These are phyloP conservation scores for Poecilus cupreus DNA, from an alignment of 2,888 invertebrate species.

Conservation along the genomic window DNA sequence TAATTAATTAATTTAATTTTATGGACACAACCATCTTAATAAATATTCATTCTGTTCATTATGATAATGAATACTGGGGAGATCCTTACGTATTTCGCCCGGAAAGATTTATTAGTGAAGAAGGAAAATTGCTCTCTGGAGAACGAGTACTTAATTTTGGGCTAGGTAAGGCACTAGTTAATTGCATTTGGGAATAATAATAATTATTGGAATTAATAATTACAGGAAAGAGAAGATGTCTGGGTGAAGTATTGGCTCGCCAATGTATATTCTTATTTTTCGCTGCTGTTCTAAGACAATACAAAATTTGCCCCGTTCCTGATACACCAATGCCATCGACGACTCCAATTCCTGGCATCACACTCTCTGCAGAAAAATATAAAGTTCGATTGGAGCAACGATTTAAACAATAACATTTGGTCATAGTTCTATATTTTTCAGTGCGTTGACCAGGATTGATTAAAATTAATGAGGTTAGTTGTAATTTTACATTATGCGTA, in stretches of 20 bases:
- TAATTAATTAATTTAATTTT: no score
- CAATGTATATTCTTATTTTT: conserved; percentile 79
- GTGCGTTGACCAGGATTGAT: no score
- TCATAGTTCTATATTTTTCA: no score
- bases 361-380: conserved; percentile 76
- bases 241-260: conserved; percentile 79
- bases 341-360: conserved; percentile 75
- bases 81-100: conserved; percentile 80
- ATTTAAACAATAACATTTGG: no score
- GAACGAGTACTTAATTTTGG: conserved; percentile 71
- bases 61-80: conserved; percentile 76
- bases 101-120: conserved; percentile 76
- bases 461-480: no score
- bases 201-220: conserved; percentile 58
- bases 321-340: conserved; percentile 71
- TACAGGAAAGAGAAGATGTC: conserved; percentile 79
- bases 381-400: conserved; percentile 64
- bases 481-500: no score
- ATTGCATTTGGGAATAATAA: no score
- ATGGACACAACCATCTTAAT: conserved; percentile 69
- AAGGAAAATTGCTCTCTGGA: conserved; percentile 67
- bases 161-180: conserved; percentile 67
- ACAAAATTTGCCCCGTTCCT: conserved; percentile 71
- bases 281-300: conserved; percentile 77
- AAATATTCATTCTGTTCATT: conserved; percentile 74